Conservation (phyloP, 2,113 vertebrate genomes). For the Ceyx margarethae region DNA sequence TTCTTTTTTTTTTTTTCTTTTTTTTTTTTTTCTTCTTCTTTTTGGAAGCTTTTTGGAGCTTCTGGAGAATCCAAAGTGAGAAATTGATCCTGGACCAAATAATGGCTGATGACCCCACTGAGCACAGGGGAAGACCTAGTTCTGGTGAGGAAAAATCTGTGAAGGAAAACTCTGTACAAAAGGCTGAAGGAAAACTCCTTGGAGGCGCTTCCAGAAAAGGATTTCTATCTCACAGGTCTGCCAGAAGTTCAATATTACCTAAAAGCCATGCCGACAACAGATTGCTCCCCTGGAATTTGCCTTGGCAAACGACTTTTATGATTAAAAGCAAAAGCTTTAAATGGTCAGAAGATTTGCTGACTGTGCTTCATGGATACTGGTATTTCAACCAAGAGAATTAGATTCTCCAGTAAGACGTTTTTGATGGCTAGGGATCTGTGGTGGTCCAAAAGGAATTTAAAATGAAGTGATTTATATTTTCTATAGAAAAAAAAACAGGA, state of each 20-base stretch:
- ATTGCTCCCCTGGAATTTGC: background rate
- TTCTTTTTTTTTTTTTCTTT: background rate
- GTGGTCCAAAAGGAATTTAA: conserved; percentile 11
- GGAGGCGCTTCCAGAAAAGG: background rate
- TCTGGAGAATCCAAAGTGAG: background rate
- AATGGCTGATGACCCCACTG: background rate
- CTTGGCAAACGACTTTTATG: background rate
- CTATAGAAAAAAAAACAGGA: background rate
- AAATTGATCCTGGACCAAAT: background rate
- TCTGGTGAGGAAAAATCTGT: background rate
- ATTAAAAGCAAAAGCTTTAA: background rate
- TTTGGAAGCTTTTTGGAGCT: background rate
- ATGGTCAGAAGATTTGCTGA: background rate
- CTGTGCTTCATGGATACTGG: background rate
- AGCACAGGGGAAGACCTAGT: background rate
- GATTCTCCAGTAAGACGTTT: background rate
- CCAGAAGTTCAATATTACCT: background rate
- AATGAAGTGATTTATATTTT: conserved; percentile 20
- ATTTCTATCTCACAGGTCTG: background rate
- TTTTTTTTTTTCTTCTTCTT: background rate
- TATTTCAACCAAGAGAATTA: background rate
- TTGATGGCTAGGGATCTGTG: background rate
- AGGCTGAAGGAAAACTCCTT: background rate
- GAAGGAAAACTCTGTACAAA: background rate
- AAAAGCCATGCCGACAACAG: background rate